Evolutionary conservation across 64 coral and sea anemone genomes (phyloP), one percentile per base, ranked within the genome.

Genomic region (Montipora efflorescens): DNA sequence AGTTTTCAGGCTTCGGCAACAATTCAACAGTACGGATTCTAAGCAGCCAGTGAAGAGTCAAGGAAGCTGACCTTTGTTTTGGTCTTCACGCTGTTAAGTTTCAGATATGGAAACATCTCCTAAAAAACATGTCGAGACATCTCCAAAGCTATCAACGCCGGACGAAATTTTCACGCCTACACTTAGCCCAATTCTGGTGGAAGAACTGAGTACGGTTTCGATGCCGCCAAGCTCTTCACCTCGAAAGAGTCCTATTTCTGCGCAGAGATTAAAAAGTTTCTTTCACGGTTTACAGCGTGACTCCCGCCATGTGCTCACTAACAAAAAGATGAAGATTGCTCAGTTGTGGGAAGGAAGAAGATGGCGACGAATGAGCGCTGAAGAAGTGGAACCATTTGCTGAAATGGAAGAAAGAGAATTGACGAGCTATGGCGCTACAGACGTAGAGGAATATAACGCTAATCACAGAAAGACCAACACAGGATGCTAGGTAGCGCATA

Each of bases 281-380:
- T 93, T 93, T 74, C 92, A 93, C 67, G 92, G 81, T 69, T 88
- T 93, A 44, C 92, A 88, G 4, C 74, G 92, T 5, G 92, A 80
- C 18, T 93, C 92, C 1, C 92, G 92, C 4, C 82, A 93, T 6
- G 87, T 51, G 43, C 46, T 93, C 7, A 59, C 75, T 4, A 93
- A 93, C 75, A 77, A 77, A 53, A 93, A 87, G 59, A 19, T 82
- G 15, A 83, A 83, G 36, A 83, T 93, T 77, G 75, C n/a, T 3
- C 91, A 86, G 13, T 87, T 93, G 5, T 88, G 80, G 74, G 85
- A 67, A 4, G 83, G 83, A 22, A 20, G 92, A 68, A 80, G 59
- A 76, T 77, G 66, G 76, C 92, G 92, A 7, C 47, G 49, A 15
- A 80, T 57, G 59, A 87, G 69, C 58, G 1, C 22, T 5, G 69